Evolutionary conservation across 2,888 invertebrate species (phyloP).

Genomic region (Clepsis dumicolana): DNA sequence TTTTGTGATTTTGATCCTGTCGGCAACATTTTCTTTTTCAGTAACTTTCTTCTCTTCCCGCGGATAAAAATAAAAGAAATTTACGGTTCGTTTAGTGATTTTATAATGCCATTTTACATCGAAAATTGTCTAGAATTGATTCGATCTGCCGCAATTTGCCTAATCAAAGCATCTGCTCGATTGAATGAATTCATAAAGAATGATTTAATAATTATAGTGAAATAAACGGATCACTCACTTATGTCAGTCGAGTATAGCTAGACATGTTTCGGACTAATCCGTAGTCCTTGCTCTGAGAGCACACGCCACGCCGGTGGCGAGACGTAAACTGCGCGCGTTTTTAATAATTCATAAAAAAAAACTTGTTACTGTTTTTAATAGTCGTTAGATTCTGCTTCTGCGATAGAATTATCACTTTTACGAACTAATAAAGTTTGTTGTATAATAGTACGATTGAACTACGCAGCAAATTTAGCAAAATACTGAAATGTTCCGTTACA

Average conservation of each 20-base stretch:
- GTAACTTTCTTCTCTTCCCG: neutral
- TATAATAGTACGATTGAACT: neutral
- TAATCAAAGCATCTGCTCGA: constrained; percentile 22
- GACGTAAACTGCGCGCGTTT: too few relatives aligned
- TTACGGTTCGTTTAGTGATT: constrained; percentile 38
- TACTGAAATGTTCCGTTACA: neutral
- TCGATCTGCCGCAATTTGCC: constrained; percentile 29
- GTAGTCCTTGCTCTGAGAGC: too few relatives aligned
- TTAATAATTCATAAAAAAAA: too few relatives aligned
- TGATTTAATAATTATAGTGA: too few relatives aligned
- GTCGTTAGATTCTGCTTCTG: neutral
- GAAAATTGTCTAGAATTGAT: constrained; percentile 37
- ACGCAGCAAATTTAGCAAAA: constrained; percentile 1
- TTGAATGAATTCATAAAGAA: neutral
- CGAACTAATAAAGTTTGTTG: neutral
- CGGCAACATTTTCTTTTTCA: neutral
- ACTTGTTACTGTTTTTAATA: constrained; percentile 1
- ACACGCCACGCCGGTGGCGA: too few relatives aligned
- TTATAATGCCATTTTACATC: constrained; percentile 23
- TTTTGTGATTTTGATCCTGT: neutral
- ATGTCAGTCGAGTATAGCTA: too few relatives aligned
- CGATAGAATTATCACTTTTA: neutral
- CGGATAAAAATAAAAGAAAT: constrained; percentile 10
- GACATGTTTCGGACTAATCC: too few relatives aligned
- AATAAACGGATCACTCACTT: too few relatives aligned